phyloP scores from a whole-genome alignment of 2,888 invertebrate genomes.

The Busseola fusca region DNA sequence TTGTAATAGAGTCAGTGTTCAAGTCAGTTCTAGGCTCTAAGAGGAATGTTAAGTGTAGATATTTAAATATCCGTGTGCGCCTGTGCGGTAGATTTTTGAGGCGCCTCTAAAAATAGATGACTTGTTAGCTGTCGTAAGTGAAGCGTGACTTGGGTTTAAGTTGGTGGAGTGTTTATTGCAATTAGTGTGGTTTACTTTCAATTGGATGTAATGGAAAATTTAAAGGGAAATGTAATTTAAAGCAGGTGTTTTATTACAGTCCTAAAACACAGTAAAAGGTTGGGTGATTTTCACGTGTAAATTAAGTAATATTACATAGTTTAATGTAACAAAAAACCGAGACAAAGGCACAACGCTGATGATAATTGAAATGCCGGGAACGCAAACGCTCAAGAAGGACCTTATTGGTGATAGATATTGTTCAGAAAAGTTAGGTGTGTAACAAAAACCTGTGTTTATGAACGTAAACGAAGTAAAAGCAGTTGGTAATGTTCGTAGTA shows the following conservation, averaged over 20 bases:
- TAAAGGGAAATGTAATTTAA: not conserved
- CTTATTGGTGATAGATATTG: no score
- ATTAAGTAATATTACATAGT: no score
- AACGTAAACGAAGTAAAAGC: no score
- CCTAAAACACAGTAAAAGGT: not conserved
- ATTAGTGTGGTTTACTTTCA: conserved; percentile 44
- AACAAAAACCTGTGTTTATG: no score
- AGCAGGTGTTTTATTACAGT: no score
- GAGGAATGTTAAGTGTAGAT: conserved; percentile 49
- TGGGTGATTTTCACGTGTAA: not conserved
- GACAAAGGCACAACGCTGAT: no score
- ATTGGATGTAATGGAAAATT: not conserved
- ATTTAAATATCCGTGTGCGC: conserved; percentile 47
- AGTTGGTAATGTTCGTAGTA: no score
- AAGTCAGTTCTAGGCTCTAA: conserved; percentile 27
- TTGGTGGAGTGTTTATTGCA: conserved; percentile 31
- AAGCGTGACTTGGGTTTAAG: conserved; percentile 57
- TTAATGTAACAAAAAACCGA: no score
- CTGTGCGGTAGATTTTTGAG: conserved; percentile 45
- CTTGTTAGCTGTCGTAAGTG: conserved; percentile 56
- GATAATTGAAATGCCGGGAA: no score
- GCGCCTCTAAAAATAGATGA: conserved; percentile 56
- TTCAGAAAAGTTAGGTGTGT: no score
- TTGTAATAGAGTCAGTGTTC: conserved; percentile 27
- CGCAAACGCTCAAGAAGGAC: no score